These are phyloP conservation scores for Azemiops feae DNA, from an alignment of 2,113 vertebrate species.

Conservation along the genomic window DNA sequence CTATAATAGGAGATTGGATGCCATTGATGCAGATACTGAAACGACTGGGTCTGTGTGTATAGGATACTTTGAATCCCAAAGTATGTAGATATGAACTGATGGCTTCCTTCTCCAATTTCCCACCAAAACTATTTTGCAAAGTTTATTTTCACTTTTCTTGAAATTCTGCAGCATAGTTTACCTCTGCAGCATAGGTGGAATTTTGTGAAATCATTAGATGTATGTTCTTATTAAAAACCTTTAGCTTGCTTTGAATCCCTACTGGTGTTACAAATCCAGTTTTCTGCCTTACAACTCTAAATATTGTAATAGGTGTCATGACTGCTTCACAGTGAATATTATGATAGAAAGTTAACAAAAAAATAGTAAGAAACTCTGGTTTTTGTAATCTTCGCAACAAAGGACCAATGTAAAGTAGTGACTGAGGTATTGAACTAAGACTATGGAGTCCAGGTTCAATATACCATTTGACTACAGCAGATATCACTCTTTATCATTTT, in stretches of 20 bases:
- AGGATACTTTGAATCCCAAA: not conserved
- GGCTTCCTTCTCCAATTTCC: not conserved
- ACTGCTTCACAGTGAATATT: not conserved
- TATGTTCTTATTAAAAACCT: not conserved
- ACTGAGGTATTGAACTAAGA: not conserved
- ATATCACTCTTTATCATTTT: not conserved
- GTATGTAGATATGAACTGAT: not conserved
- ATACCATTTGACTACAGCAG: not conserved
- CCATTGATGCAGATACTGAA: not conserved
- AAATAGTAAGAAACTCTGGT: not conserved
- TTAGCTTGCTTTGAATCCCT: not conserved
- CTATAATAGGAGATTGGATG: not conserved
- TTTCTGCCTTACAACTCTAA: not conserved
- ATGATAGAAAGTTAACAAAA: not conserved
- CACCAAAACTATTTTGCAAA: not conserved
- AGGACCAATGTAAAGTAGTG: not conserved
- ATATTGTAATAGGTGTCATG: not conserved
- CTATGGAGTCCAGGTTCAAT: not conserved
- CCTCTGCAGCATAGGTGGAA: not conserved
- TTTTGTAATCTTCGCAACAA: not conserved
- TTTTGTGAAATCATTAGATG: not conserved
- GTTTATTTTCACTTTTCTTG: not conserved
- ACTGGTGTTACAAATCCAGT: not conserved
- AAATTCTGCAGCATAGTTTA: not conserved
- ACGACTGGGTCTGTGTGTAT: not conserved